A percentile compares a stretch with the other conserved stretches of the same genome.
Conservation (phyloP, 2,797 vertebrate species). For the Perdix hodgsoniae region DNA sequence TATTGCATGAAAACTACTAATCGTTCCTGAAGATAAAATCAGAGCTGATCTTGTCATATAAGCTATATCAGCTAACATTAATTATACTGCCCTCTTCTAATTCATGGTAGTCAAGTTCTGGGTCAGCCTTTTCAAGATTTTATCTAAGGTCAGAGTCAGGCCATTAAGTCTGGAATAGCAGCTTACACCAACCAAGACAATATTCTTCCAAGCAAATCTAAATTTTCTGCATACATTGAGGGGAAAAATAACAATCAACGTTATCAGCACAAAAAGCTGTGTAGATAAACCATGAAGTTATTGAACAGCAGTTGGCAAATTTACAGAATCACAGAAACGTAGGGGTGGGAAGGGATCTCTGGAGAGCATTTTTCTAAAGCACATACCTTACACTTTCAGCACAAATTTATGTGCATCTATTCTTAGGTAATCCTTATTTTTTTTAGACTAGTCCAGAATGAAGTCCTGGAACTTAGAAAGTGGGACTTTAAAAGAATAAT, state of each 20-base stretch:
- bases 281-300: background rate
- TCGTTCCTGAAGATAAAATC: background rate
- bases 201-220: background rate
- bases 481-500: background rate
- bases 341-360: background rate
- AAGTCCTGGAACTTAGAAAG: background rate
- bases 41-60: background rate
- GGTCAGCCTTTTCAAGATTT: background rate
- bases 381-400: background rate
- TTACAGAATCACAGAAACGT: background rate
- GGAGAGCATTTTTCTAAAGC: background rate
- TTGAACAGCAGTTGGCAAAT: background rate
- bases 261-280: background rate
- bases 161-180: background rate
- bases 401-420: background rate
- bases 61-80: background rate
- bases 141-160: background rate
- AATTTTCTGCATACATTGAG: background rate
- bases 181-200: background rate
- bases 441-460: background rate
- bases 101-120: conserved; percentile 14
- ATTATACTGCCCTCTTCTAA: background rate
- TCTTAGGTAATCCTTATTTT: background rate
- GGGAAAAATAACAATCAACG: background rate
- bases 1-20: background rate